phyloP scores from a whole-genome alignment of 2,113 vertebrate genomes.

The Crotophaga sulcirostris region DNA sequence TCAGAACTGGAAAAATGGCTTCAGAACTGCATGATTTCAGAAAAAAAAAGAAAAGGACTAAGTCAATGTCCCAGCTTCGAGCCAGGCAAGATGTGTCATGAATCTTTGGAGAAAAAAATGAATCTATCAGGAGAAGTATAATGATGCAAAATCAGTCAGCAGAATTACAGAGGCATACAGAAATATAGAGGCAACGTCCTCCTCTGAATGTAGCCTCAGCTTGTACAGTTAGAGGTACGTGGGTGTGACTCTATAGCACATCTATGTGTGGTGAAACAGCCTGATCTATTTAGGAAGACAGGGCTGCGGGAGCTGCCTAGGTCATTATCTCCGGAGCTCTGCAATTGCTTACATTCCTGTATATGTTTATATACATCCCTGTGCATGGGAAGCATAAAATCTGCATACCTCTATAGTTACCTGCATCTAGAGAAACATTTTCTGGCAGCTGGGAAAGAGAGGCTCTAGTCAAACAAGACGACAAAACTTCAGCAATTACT shows the following conservation, averaged over 20 bases:
- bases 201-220: neutral
- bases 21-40: neutral
- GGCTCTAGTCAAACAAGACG: constrained; percentile 43
- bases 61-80: neutral
- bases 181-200: neutral
- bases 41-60: neutral
- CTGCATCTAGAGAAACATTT: constrained; percentile 33
- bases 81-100: neutral
- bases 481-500: constrained; percentile 63
- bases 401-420: constrained; percentile 27
- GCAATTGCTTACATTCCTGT: neutral
- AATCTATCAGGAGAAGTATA: neutral
- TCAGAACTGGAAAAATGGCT: neutral
- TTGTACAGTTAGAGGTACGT: neutral
- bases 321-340: neutral
- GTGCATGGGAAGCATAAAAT: neutral
- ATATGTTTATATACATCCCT: neutral
- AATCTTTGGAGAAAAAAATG: neutral
- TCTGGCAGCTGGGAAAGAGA: constrained; percentile 48
- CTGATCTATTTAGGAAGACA: neutral
- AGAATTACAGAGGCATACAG: neutral
- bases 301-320: neutral
- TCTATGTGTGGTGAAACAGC: rapidly evolving
- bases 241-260: neutral
- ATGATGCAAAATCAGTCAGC: neutral